phyloP scores from a whole-genome alignment of 2,888 invertebrate species.

The Metalampra italica region DNA sequence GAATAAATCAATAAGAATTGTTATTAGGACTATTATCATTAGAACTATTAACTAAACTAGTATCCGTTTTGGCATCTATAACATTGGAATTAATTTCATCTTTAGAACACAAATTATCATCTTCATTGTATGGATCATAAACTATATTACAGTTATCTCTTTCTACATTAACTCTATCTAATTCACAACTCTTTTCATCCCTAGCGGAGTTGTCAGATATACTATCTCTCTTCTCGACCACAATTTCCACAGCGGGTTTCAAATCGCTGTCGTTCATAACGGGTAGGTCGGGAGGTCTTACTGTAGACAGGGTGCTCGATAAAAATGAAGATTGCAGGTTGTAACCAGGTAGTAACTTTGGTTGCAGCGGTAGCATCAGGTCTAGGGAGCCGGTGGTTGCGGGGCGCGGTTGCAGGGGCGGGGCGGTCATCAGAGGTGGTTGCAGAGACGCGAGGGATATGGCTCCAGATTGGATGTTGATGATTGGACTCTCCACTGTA shows the following conservation, averaged over 20 bases:
- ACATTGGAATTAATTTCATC: slow-evolving; percentile 69
- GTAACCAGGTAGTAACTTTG: slow-evolving; percentile 81
- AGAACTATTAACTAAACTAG: slow-evolving; percentile 38
- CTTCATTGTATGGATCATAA: slow-evolving; percentile 25
- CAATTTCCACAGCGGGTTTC: slow-evolving; percentile 55
- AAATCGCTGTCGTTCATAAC: slow-evolving; percentile 37
- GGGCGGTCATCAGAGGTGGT: slow-evolving; percentile 73
- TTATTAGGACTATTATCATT: slow-evolving; percentile 68
- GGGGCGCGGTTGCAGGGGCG: slow-evolving; percentile 83
- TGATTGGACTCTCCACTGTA: slow-evolving; percentile 78
- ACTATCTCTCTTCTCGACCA: slow-evolving; percentile 55
- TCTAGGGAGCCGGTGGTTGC: slow-evolving; percentile 84
- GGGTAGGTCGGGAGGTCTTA: slow-evolving; percentile 59
- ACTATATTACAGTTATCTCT: slow-evolving; percentile 35
- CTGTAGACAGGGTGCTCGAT: slow-evolving; percentile 73
- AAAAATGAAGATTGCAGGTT: slow-evolving; percentile 69
- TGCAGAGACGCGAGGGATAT: slow-evolving; percentile 74
- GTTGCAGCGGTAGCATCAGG: slow-evolving; percentile 85
- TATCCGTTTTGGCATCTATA: slow-evolving; percentile 46
- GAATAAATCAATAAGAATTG: slow-evolving; percentile 52
- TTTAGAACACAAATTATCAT: slow-evolving; percentile 39
- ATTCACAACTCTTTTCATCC: slow-evolving; percentile 37
- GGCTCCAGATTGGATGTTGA: slow-evolving; percentile 67
- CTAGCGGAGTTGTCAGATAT: slow-evolving; percentile 32
- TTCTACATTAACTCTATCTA: slow-evolving; percentile 36